Conservation (phyloP, 2,797 vertebrate species). For the Pangasius sanitwongsei region DNA sequence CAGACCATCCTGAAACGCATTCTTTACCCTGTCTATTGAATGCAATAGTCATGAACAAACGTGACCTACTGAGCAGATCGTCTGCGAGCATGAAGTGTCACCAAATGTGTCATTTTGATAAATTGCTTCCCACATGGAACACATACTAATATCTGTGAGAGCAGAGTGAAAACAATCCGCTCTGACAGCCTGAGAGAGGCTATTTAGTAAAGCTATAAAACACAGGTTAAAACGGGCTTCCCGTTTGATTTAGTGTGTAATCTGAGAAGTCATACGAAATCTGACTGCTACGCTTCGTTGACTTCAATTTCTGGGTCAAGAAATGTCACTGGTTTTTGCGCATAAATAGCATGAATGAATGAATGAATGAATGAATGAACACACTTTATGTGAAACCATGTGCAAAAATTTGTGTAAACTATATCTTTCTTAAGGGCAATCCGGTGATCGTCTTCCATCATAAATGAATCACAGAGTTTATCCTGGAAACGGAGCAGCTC, state of each 20-base stretch:
- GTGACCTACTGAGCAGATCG: constrained; percentile 8
- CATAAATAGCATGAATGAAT: not conserved
- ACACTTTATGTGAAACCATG: not conserved
- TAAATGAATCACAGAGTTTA: not conserved
- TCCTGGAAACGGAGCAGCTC: constrained; percentile 4
- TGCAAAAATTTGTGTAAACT: not conserved
- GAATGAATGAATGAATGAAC: not conserved
- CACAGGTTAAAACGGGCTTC: constrained; percentile 24
- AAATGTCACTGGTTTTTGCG: not conserved
- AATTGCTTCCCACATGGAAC: constrained; percentile 40
- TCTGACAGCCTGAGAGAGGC: constrained; percentile 33
- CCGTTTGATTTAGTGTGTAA: not conserved
- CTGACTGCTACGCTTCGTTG: not conserved
- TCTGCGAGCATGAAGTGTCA: constrained; percentile 17
- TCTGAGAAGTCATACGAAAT: not conserved
- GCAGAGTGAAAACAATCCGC: constrained; percentile 32
- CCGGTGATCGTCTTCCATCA: constrained; percentile 6
- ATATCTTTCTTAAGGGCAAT: not conserved
- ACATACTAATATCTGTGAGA: constrained; percentile 38
- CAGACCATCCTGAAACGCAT: not conserved
- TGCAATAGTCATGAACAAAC: constrained; percentile 7
- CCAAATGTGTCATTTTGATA: constrained; percentile 30
- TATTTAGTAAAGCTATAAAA: constrained; percentile 41
- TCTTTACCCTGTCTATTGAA: not conserved
- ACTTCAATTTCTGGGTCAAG: not conserved